Conservation (phyloP, 2,797 vertebrate species). For the Halcyon chelicuti region DNA sequence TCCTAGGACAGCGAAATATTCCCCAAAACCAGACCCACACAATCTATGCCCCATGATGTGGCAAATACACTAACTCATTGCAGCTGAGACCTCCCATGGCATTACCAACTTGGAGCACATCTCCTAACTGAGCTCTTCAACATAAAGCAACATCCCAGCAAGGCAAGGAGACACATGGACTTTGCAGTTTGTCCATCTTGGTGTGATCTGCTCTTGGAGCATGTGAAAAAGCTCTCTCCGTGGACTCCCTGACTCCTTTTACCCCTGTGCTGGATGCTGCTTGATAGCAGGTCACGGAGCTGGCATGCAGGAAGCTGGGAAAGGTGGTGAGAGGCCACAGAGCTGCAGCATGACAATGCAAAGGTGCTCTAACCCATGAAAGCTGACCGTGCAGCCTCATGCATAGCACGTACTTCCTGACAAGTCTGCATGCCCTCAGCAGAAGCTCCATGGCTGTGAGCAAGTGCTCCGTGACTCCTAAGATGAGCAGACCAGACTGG, state of each 20-base stretch:
- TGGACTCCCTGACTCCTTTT: background rate
- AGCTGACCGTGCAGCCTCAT: background rate
- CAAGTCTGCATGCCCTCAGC: background rate
- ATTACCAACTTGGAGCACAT: background rate
- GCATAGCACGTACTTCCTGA: fast-evolving
- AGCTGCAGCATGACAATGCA: background rate
- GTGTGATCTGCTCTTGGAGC: background rate
- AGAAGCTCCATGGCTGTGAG: background rate
- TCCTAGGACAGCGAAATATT: background rate
- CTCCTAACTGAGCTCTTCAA: background rate
- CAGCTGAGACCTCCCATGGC: background rate
- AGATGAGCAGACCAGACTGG: background rate
- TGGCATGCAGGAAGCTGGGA: background rate
- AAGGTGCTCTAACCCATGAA: background rate
- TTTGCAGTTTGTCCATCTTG: background rate
- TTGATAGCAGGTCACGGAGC: background rate
- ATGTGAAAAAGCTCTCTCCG: fast-evolving
- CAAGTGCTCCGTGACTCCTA: background rate
- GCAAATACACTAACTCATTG: background rate
- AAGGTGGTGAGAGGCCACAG: background rate
- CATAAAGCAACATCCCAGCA: background rate
- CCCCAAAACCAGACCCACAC: background rate
- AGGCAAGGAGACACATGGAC: background rate
- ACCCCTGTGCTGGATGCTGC: background rate
- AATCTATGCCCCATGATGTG: background rate